Conservation (phyloP, 1,140 invertebrate genomes). For the Hypsibius dujardini region DNA sequence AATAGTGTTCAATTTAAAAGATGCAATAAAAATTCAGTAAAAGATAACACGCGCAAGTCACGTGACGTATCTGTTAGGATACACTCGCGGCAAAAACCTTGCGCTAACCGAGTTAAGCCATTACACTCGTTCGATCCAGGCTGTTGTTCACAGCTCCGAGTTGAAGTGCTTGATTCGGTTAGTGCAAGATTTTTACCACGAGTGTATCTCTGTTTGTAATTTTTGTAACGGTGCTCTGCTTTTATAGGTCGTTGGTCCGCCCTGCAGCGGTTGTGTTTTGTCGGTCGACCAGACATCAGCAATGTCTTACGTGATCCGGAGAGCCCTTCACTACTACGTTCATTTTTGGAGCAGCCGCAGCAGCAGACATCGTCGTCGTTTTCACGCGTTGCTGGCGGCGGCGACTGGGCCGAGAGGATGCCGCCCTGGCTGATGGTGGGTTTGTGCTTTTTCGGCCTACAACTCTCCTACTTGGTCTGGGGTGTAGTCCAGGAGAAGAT, state of each 20-base stretch:
- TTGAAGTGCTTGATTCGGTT: background rate
- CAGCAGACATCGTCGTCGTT: too few relatives aligned
- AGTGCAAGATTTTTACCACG: too few relatives aligned
- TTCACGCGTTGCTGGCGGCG: too few relatives aligned
- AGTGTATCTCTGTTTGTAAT: background rate
- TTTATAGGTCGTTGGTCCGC: background rate
- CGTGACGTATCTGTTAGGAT: too few relatives aligned
- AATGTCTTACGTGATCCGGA: constrained; percentile 17
- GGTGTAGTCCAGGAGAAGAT: constrained; percentile 58
- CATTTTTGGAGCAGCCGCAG: too few relatives aligned
- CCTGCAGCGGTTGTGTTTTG: constrained; percentile 16
- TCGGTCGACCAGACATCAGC: constrained; percentile 15
- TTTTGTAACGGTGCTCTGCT: background rate
- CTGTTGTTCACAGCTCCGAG: background rate
- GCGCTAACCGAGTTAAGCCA: background rate
- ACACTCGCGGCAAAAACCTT: background rate
- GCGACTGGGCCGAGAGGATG: too few relatives aligned
- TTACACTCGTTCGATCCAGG: background rate
- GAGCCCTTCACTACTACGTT: too few relatives aligned
- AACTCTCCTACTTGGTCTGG: constrained; percentile 78
- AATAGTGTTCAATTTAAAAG: too few relatives aligned
- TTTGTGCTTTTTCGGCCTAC: constrained; percentile 70
- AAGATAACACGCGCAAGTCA: too few relatives aligned
- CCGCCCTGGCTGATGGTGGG: constrained; percentile 32
- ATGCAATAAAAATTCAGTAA: too few relatives aligned